Conservation (phyloP, 2,113 vertebrate genomes). For the Zosterops lateralis region DNA sequence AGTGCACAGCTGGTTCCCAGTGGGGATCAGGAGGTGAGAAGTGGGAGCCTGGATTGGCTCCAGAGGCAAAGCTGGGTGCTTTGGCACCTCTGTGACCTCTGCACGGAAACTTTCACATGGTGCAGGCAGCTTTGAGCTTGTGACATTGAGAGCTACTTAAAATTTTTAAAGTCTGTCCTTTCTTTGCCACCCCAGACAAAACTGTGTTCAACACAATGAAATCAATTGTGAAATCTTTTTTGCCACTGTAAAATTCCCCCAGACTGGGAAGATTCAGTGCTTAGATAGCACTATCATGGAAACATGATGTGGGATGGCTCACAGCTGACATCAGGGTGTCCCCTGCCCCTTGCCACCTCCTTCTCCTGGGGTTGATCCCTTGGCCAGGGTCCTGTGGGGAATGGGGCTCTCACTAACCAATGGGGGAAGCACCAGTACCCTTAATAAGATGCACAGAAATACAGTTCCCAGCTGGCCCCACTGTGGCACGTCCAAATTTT, state of each 20-base stretch:
- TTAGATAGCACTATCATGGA: neutral
- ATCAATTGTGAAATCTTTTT: neutral
- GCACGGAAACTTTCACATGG: neutral
- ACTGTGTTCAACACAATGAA: neutral
- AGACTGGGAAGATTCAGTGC: neutral
- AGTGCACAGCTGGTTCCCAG: neutral
- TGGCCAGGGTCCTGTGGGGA: neutral
- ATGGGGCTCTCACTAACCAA: accelerated
- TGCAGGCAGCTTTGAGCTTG: neutral
- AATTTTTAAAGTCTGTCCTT: neutral
- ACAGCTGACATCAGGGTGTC: neutral
- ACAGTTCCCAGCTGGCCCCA: neutral
- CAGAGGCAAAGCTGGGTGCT: neutral
- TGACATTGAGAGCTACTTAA: neutral
- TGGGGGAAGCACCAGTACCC: neutral
- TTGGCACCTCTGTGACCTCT: neutral
- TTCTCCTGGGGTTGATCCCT: neutral
- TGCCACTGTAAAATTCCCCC: neutral
- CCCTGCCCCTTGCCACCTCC: neutral
- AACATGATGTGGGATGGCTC: accelerated
- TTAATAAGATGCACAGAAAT: neutral
- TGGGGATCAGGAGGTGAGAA: neutral
- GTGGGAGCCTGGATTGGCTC: neutral
- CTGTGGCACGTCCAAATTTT: neutral
- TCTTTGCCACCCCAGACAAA: neutral